Evolutionary conservation across 2,113 vertebrate species (phyloP), one percentile per base, ranked within the genome.

Genomic region (Nettapus auritus): DNA sequence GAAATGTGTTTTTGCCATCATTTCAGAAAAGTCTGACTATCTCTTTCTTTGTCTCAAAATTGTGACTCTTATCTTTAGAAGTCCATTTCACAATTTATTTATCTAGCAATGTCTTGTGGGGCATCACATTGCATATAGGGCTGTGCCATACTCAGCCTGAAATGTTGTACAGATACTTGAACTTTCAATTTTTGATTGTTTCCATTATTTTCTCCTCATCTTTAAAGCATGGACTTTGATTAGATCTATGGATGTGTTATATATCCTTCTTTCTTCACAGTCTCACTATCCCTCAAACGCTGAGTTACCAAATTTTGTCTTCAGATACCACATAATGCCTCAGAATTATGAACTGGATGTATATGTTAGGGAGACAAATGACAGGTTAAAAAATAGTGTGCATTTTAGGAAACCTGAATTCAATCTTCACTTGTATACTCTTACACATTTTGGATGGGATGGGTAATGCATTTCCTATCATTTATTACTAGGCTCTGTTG

Each of bases 401-500:
- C 19, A 40, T 79, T 92, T 96, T 46, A 85, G 67, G 73, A 69
- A 86, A 34, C 29, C 55, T 63, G 50, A 85, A 81, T 82, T 80
- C 46, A 83, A 17, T 88, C 93, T 94, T 83, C 52, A 31, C 59
- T 88, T 68, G 13, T 88, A 74, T 52, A 80, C 59, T 67, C 8
- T 55, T 68, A 63, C 40, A 55, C 10, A 71, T 88, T 64, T 94
- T 3, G 1, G 89, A 80, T 34, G 18, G 1, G 89, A 80, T 34
- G 18, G 44, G 68, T 93, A 93, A 93, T 90, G 42, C 26, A 48
- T 90, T 86, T 89, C 26, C 79, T 85, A 68, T 93, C 85, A 67
- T 88, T 91, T 93, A 83, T 86, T 91, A 42, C 91, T 52, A 56
- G 68, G 18, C 17, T 91, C 80, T 68, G 91, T 70, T 93, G 88